A percentile compares a stretch with the other conserved stretches of the same genome.
Evolutionary conservation across 2,888 invertebrate species (phyloP).

Genomic region (Anoncus sp.): DNA sequence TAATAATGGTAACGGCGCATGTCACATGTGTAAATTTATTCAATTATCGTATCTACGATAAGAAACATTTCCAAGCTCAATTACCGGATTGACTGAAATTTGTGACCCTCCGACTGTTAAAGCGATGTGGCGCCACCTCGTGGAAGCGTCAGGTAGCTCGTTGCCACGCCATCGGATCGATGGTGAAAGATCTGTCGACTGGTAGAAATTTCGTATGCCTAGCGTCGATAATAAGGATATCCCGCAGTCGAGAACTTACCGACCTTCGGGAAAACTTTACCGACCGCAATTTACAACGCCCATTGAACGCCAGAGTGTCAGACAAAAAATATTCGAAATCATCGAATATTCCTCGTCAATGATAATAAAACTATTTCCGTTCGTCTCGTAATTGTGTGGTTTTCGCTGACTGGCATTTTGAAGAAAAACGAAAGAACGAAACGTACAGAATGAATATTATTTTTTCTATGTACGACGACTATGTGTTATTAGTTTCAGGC

Average conservation of each 20-base stretch:
- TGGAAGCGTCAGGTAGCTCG: constrained; percentile 24
- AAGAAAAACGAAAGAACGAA: not conserved
- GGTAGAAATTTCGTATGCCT: constrained; percentile 12
- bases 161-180: constrained; percentile 42
- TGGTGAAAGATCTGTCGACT: constrained; percentile 24
- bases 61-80: not conserved
- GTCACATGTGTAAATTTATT: not conserved
- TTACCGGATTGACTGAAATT: not conserved
- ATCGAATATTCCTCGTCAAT: not conserved
- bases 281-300: not conserved
- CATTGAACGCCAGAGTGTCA: no score
- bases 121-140: constrained; percentile 52
- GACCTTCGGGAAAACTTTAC: constrained; percentile 24
- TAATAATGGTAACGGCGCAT: not conserved
- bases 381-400: not conserved
- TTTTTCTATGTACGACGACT: not conserved
- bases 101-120: not conserved
- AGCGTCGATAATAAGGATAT: constrained; percentile 44
- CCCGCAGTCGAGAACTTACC: constrained; percentile 43
- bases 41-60: not conserved
- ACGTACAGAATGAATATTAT: not conserved
- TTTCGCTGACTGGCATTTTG: no score
- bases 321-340: no score
- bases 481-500: not conserved
- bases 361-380: not conserved